Conservation (phyloP, 2,797 vertebrate genomes). For the Centroberyx gerrardi region DNA sequence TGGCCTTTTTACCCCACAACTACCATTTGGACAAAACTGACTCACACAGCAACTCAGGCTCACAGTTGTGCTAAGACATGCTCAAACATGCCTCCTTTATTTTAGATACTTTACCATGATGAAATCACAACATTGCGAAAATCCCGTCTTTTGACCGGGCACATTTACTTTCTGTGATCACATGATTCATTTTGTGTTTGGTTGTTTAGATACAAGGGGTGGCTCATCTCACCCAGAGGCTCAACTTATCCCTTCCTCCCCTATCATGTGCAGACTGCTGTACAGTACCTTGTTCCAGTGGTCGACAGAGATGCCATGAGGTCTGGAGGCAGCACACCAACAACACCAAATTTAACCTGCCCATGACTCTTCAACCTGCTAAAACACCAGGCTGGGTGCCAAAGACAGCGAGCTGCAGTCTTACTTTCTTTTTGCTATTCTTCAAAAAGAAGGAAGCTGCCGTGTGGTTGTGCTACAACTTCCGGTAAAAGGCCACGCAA, state of each 20-base stretch:
- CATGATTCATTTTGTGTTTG: too few relatives aligned
- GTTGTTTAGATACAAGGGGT: too few relatives aligned
- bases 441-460: slow-evolving; percentile 34
- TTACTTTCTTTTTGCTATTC: background rate
- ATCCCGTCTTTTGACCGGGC: too few relatives aligned
- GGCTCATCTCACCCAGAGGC: too few relatives aligned
- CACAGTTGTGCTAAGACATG: too few relatives aligned
- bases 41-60: too few relatives aligned
- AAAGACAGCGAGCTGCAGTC: background rate
- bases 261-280: background rate
- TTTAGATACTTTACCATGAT: too few relatives aligned
- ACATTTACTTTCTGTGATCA: too few relatives aligned
- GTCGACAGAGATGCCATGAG: slow-evolving; percentile 22
- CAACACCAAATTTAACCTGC: slow-evolving; percentile 27
- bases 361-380: slow-evolving; percentile 34
- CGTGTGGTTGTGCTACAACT: slow-evolving; percentile 47
- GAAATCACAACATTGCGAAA: too few relatives aligned
- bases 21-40: too few relatives aligned
- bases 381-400: background rate
- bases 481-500: slow-evolving; percentile 45
- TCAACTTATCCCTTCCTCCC: background rate
- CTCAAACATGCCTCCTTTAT: too few relatives aligned
- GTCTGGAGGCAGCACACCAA: slow-evolving; percentile 40
- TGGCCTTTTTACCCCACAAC: too few relatives aligned
- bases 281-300: slow-evolving; percentile 55